Evolutionary conservation across 2,113 vertebrate genomes (phyloP).

Genomic region (Siphamia tubifer): DNA sequence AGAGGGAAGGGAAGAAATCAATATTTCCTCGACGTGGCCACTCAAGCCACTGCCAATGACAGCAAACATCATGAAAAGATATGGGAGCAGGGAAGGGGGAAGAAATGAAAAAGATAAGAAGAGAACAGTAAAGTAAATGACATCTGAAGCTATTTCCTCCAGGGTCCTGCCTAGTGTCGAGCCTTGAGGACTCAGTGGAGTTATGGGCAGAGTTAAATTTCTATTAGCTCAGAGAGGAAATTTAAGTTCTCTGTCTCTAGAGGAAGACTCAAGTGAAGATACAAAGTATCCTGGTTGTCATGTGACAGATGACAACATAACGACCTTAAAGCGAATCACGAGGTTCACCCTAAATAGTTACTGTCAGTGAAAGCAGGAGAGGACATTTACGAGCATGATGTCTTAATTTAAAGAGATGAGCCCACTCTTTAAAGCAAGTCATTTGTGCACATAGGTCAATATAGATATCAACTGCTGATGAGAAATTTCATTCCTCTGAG

Average conservation of each 20-base stretch:
- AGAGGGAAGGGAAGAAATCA: constrained; percentile 65
- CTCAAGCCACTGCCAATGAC: constrained; percentile 79
- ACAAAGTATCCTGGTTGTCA: constrained; percentile 69
- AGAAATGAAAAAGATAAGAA: constrained; percentile 84
- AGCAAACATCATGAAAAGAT: constrained; percentile 85
- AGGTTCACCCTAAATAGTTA: constrained; percentile 57
- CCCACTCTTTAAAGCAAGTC: constrained; percentile 29
- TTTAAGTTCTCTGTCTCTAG: constrained; percentile 74
- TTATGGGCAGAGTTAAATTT: constrained; percentile 81
- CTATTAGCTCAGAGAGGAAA: constrained; percentile 77
- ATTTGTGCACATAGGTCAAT: constrained; percentile 32
- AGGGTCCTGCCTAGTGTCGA: constrained; percentile 64
- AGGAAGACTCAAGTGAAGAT: constrained; percentile 57
- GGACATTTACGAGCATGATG: constrained; percentile 54
- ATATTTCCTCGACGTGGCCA: constrained; percentile 77
- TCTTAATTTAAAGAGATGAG: constrained; percentile 45
- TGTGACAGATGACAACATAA: constrained; percentile 69
- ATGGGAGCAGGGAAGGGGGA: constrained; percentile 74
- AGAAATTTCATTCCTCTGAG: constrained; percentile 5
- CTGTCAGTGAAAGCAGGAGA: constrained; percentile 45
- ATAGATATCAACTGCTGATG: constrained; percentile 31
- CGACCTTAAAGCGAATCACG: constrained; percentile 64
- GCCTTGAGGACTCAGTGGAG: constrained; percentile 71
- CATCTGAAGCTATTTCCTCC: constrained; percentile 83
- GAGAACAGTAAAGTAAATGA: constrained; percentile 85